Base-by-base conservation (phyloP, 2,888 invertebrate species). In the Clostera curtula region DNA sequence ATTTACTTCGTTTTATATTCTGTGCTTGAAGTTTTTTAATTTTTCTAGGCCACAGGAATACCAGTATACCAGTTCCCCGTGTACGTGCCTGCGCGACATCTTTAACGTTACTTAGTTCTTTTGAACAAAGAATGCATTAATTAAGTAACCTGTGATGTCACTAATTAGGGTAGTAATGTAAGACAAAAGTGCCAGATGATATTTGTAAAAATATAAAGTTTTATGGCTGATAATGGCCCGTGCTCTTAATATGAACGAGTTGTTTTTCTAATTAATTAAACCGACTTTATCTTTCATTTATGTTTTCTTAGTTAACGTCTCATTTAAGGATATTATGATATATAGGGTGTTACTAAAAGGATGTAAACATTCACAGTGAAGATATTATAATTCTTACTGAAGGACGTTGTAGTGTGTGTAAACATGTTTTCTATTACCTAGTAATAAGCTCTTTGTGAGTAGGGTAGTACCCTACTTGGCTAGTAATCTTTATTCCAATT, bases 121-220 rank as follows among this genome's bases (percentile, higher is more conserved):
- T 31, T 18, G 26, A 23, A 25, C n/a, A 10, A 11, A 25, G 14
- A 22, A 28, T 29, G 22, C 25, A 19, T 30, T 19, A 27, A 30
- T 26, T 32, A 30, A 33, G 31, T 31, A 23, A 23, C 23, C 59
- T 67, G 71, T 71, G 69, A 65, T 70, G 66, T 56, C 47, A 36
- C 58, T 65, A 68, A 40, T 31, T 64, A 57, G 40, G 46, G 43
- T 36, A 34, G 33, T 72, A 72, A 62, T 34, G 27, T 72, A 65
- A 71, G 63, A 58, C 52, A 70, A 75, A 74, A 61, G 79, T 80
- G 80, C 80, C 80, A 82, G 73, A 79, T 40, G 49, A 33, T 31
- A 32, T 48, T 36, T 36, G 46, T 39, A 41, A 38, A 43, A 49
- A 34, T 29, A 25, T 34, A 43, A 37, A 20, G 13, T 27, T 25